Base-by-base conservation (phyloP, 2,113 vertebrate genomes). In the Passer domesticus region DNA sequence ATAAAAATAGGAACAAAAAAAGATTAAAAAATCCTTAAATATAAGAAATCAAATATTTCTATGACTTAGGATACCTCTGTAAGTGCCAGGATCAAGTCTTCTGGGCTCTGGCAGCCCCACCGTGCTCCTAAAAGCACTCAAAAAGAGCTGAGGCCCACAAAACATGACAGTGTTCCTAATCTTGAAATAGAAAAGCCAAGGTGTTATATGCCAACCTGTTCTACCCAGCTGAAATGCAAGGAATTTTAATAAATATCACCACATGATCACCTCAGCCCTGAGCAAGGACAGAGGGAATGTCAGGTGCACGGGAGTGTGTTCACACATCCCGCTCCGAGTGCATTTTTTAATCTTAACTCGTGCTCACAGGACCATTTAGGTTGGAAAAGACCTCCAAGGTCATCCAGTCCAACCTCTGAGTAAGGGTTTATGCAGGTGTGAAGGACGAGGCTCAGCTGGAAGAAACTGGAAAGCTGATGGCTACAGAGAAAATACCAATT, bases 251-350 rank as follows among this genome's bases (percentile, higher is more conserved):
- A 63, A 90, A 67, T 35, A 67, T 21, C 25, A 46, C 49, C 72
- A 63, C 22, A 11, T 5, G 47, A 41, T 41, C 47, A 28, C 14
- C 30, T 9, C 28, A 72, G 23, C 30, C 17, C 33, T 67, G 64
- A 67, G 50, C 46, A 80, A 53, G 31, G 18, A 73, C 1, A 0
- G 44, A 60, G 19, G 14, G 11, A 66, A 78, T 33, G 25, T 41
- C 46, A 69, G 37, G 43, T 46, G 17, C 27, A 52, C 2, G 11
- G 31, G 8, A 66, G 3, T 31, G 49, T 23, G 24, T 56, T 92
- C 55, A 44, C 44, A 62, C 27, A 15, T 64, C 3, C 10, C 4
- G 2, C 19, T 83, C 12, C 0, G 0, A 28, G 17, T 4, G 8
- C 7, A 18, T 33, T 63, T 81, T 60, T 59, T 8, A 49, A 39